These are phyloP conservation scores for Phyllostomus discolor DNA, from an alignment of 2,113 vertebrate species.

Conservation along the genomic window DNA sequence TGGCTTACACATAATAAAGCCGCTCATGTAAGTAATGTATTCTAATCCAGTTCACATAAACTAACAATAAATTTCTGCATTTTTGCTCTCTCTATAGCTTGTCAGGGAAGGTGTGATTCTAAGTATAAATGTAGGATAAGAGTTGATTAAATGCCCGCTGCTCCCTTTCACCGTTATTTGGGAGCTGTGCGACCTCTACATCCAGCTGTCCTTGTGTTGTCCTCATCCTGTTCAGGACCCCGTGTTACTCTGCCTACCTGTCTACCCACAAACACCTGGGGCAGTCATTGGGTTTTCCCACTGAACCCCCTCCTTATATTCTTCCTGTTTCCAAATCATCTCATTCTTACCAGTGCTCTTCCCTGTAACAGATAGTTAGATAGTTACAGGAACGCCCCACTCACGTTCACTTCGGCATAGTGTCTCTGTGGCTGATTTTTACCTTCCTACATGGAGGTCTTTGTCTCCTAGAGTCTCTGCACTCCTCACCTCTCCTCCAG, in stretches of 20 bases:
- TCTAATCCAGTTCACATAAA: neutral
- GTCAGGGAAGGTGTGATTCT: neutral
- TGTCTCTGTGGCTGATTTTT: neutral
- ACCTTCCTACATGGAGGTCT: neutral
- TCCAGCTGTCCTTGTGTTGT: neutral
- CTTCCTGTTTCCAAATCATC: neutral
- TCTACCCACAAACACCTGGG: neutral
- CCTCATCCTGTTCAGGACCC: neutral
- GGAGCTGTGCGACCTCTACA: rapidly evolving
- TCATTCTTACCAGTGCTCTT: neutral
- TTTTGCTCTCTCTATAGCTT: neutral
- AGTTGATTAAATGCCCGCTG: no score
- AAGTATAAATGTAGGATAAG: neutral
- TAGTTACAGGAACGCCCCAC: rapidly evolving
- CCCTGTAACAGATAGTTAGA: neutral
- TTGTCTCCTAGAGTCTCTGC: neutral
- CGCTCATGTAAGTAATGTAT: neutral
- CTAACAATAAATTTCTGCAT: neutral
- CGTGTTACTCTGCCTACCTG: neutral
- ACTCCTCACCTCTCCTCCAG: neutral
- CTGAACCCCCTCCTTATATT: no score
- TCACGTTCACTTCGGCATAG: rapidly evolving
- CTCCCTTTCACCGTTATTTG: neutral
- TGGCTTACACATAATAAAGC: neutral
- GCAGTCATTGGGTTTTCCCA: neutral